Evolutionary conservation across 2,888 invertebrate genomes (phyloP), one percentile per base, ranked within the genome.

Genomic region (Ennomos fuscantarius): DNA sequence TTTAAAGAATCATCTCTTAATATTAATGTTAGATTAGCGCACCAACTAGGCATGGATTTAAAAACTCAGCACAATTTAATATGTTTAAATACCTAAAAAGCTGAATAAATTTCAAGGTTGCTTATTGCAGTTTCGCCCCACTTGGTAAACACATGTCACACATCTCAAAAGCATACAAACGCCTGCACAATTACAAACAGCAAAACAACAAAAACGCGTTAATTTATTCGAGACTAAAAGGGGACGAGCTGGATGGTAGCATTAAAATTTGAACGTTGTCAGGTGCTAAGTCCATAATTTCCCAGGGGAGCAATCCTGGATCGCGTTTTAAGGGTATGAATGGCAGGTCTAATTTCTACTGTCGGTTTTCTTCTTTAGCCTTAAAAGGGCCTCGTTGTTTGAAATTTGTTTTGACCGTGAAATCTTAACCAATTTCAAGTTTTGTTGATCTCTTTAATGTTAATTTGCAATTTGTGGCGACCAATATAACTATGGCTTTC

Each of bases 271-370:
- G 88, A 87, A 84, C 85, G 86, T 84, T 82, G 89, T 88, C 90
- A 91, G 92, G 91, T 91, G 91, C 79, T 89, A 90, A 92, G 91
- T 89, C 89, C 89, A 89, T 92, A 91, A 92, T 92, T 92, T 92
- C 92, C 91, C 92, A 36, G 34, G 89, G 86, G 91, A 80, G 83
- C 88, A 82, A 90, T 91, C 78, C 81, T 71, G 86, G 78, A 88
- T 85, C 78, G 81, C 82, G 81, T 88, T 91, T 90, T 88, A 89
- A 91, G 88, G 91, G 89, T 87, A 82, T 84, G 86, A 87, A 87
- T 84, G 79, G 78, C 72, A 84, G 76, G 78, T 83, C 85, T 87
- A 90, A 91, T 89, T 89, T 86, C 79, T 74, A 74, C 75, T 74
- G 79, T 72, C 74, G 70, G 72, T 68, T 70, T 71, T 79, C 77